phyloP scores from a whole-genome alignment of 2,888 invertebrate species.

The Pycnomerus fuliginosus region DNA sequence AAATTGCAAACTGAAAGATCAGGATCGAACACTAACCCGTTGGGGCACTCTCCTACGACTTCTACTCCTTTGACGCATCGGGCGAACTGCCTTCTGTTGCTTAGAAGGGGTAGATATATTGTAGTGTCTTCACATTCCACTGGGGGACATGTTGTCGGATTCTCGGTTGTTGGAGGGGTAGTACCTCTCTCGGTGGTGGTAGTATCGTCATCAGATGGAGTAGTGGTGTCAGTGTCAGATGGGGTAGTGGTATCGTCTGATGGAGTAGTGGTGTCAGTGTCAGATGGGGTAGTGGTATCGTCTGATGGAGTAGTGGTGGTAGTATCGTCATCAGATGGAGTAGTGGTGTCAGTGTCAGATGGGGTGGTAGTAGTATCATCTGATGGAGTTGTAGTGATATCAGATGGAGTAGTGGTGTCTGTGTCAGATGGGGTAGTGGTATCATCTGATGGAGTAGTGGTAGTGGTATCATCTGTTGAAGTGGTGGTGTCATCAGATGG shows the following conservation, averaged over 20 bases:
- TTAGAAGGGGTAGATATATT: constrained; percentile 18
- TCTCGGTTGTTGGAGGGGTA: not conserved
- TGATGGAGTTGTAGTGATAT: not conserved
- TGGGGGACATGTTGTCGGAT: constrained; percentile 1
- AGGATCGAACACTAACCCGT: constrained; percentile 20
- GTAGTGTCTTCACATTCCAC: constrained; percentile 21
- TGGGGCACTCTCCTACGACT: constrained; percentile 18
- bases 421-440: not conserved
- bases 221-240: not conserved
- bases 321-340: not conserved
- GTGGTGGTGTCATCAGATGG: not conserved
- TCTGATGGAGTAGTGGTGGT: not conserved
- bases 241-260: not conserved
- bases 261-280: not conserved
- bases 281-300: not conserved
- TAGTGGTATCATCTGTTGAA: not conserved
- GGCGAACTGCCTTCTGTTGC: constrained; percentile 13
- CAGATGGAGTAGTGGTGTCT: not conserved
- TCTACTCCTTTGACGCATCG: constrained; percentile 23
- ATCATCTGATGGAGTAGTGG: not conserved
- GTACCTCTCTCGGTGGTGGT: constrained; percentile 1
- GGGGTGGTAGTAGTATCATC: not conserved
- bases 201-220: not conserved
- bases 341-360: not conserved
- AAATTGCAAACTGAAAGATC: constrained; percentile 19